These are phyloP conservation scores for Atrichornis clamosus DNA, from an alignment of 2,113 vertebrate species.

Conservation along the genomic window DNA sequence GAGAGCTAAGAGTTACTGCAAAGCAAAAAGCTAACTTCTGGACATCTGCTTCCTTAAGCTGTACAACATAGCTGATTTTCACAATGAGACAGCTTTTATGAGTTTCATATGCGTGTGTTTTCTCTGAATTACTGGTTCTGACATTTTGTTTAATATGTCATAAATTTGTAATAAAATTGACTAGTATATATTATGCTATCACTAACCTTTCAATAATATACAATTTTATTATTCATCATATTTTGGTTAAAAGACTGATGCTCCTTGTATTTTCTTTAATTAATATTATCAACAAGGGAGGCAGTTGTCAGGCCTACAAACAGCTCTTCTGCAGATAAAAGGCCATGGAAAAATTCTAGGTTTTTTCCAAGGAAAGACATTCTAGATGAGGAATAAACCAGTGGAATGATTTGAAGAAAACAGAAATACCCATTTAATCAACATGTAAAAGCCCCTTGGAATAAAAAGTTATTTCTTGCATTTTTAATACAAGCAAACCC, in stretches of 20 bases:
- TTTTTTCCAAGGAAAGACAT: background rate
- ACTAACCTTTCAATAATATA: background rate
- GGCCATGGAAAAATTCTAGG: background rate
- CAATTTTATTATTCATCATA: background rate
- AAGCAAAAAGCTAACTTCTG: background rate
- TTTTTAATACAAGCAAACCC: background rate
- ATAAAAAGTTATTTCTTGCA: background rate
- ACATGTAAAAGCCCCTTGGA: background rate
- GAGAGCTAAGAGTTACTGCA: background rate
- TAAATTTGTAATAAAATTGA: constrained; percentile 4
- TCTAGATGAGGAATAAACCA: background rate
- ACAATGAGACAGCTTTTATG: background rate
- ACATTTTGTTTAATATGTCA: constrained; percentile 16
- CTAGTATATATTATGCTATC: background rate
- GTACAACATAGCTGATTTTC: background rate
- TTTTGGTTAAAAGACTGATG: background rate
- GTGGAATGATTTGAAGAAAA: background rate
- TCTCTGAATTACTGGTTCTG: constrained; percentile 32
- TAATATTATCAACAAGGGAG: background rate
- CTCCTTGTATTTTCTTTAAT: background rate
- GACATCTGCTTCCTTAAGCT: background rate
- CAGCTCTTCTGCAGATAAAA: background rate
- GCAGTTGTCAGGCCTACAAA: background rate
- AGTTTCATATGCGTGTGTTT: background rate
- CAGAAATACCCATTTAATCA: background rate